phyloP scores from a whole-genome alignment of 2,888 invertebrate genomes.

The Noctua janthe region DNA sequence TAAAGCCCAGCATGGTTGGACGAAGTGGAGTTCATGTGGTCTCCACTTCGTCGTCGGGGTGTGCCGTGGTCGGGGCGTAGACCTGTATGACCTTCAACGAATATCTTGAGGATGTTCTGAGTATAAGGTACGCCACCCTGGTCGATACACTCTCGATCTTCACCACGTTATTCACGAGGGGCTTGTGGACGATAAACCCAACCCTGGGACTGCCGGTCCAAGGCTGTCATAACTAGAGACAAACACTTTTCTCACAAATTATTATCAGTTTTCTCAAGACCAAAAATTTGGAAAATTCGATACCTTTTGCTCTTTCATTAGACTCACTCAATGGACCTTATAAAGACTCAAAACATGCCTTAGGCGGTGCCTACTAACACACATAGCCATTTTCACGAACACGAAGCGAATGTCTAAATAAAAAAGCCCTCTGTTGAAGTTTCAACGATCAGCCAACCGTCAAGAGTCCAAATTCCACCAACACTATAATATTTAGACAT shows the following conservation, averaged over 20 bases:
- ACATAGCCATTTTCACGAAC: background rate
- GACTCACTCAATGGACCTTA: background rate
- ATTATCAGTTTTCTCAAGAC: background rate
- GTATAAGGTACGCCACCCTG: too few relatives aligned
- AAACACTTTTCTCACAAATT: background rate
- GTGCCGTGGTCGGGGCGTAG: too few relatives aligned
- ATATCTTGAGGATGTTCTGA: too few relatives aligned
- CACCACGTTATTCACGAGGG: too few relatives aligned
- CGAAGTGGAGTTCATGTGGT: too few relatives aligned
- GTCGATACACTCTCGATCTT: too few relatives aligned
- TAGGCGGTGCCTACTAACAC: background rate
- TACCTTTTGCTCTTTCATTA: background rate
- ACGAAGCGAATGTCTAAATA: background rate
- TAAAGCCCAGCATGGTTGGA: too few relatives aligned
- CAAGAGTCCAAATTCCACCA: background rate
- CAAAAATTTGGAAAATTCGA: background rate
- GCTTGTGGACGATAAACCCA: too few relatives aligned
- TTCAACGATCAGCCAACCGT: background rate
- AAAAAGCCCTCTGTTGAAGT: background rate
- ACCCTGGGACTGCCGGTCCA: too few relatives aligned
- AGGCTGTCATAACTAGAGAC: background rate
- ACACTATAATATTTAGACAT: background rate
- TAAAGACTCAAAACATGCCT: background rate
- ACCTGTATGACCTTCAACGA: too few relatives aligned
- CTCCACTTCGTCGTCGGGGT: too few relatives aligned